Evolutionary conservation across 2,797 vertebrate species (phyloP).

Genomic region (Brachymystax lenok): DNA sequence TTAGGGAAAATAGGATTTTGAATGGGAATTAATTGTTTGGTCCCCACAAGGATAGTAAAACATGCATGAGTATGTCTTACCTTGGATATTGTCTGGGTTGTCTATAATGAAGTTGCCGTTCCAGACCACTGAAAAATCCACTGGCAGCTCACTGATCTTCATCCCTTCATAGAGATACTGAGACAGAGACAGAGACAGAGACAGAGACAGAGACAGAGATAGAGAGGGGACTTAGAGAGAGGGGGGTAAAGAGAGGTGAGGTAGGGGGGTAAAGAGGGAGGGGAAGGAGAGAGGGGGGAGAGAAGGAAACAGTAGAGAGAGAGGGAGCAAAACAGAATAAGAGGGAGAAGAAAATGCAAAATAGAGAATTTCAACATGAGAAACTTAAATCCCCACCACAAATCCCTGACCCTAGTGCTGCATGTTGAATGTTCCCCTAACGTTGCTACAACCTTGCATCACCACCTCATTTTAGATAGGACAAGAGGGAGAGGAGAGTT

Average conservation of each 20-base stretch:
- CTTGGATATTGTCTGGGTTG: conserved; percentile 94
- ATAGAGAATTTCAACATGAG: conserved; percentile 38
- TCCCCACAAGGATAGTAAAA: no score
- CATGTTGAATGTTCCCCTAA: conserved; percentile 24
- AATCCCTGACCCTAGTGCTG: neutral
- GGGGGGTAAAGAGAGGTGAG: no score
- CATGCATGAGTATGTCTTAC: conserved; percentile 62
- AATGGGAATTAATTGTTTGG: no score
- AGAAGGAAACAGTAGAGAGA: conserved; percentile 8
- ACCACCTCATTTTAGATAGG: conserved; percentile 26
- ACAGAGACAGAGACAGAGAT: no score
- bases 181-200: no score
- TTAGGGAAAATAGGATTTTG: no score
- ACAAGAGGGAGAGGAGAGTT: neutral
- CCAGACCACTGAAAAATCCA: conserved; percentile 98
- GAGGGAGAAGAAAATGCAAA: neutral
- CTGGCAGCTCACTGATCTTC: conserved; percentile 92
- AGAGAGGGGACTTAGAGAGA: no score
- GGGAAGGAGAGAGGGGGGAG: neutral
- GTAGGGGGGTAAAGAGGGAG: no score
- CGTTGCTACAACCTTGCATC: conserved; percentile 60
- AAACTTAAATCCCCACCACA: conserved; percentile 19
- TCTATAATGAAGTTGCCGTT: conserved; percentile 98
- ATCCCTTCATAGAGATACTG: conserved; percentile 96
- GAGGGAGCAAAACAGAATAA: conserved; percentile 6